Percentiles rank a stretch among this genome's conserved stretches.
phyloP scores from a whole-genome alignment of 2,888 invertebrate genomes.

The Baronia brevicornis region DNA sequence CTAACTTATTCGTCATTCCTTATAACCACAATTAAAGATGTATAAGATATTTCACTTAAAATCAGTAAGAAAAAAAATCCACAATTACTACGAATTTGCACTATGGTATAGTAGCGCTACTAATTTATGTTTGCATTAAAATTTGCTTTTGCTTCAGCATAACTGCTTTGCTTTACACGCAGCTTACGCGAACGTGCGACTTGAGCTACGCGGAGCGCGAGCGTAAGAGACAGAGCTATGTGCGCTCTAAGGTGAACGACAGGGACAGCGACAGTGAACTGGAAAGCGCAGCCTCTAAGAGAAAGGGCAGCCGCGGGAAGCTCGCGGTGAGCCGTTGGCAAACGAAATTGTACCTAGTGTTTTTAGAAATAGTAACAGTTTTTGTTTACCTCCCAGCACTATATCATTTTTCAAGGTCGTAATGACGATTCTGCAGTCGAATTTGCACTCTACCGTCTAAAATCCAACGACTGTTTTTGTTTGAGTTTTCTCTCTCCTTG shows the following conservation, averaged over 20 bases:
- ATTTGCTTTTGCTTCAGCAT: slow-evolving; percentile 17
- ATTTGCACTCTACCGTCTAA: no score
- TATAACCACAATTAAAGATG: no score
- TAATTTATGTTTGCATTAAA: slow-evolving; percentile 6
- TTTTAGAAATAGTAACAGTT: slow-evolving; percentile 39
- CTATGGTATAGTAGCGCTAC: no score
- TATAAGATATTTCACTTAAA: no score
- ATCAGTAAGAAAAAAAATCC: no score
- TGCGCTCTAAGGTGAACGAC: slow-evolving; percentile 69
- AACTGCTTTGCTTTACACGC: slow-evolving; percentile 56
- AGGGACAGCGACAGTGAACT: slow-evolving; percentile 93
- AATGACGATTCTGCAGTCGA: neutral
- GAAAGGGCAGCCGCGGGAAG: slow-evolving; percentile 80
- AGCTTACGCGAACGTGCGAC: slow-evolving; percentile 67
- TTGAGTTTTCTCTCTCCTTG: no score
- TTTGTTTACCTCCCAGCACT: slow-evolving; percentile 23
- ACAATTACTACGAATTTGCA: no score
- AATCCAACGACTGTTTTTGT: no score
- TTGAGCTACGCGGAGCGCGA: slow-evolving; percentile 70
- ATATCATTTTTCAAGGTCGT: slow-evolving; percentile 3
- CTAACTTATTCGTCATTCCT: no score
- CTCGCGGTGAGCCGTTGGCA: slow-evolving; percentile 80
- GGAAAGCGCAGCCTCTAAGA: slow-evolving; percentile 69
- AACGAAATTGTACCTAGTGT: slow-evolving; percentile 32
- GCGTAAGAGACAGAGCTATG: slow-evolving; percentile 71